Conservation (phyloP, 2,113 vertebrate genomes). For the Colius striatus region DNA sequence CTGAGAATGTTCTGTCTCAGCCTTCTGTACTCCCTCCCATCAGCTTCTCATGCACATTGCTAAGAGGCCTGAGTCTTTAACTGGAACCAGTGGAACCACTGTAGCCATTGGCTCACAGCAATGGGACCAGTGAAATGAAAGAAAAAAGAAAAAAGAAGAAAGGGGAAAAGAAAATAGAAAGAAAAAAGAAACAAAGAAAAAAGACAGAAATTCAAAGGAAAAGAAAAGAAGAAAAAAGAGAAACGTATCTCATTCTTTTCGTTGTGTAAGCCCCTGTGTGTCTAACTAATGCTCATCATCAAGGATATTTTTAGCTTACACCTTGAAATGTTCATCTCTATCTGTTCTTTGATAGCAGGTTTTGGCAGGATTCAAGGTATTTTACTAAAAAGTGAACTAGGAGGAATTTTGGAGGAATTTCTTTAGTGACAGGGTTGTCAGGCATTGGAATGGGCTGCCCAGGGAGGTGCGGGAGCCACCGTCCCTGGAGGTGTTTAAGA, state of each 20-base stretch:
- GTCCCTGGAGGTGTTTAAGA: too few relatives aligned
- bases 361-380: background rate
- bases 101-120: background rate
- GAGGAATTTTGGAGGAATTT: too few relatives aligned
- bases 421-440: too few relatives aligned
- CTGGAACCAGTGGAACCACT: background rate
- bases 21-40: background rate
- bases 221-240: background rate
- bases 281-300: conserved; percentile 15
- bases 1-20: background rate
- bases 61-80: background rate
- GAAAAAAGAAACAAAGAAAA: background rate
- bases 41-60: background rate
- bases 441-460: too few relatives aligned
- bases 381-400: background rate
- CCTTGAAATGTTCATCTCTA: background rate
- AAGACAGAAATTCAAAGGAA: background rate
- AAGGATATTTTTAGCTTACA: conserved; percentile 8
- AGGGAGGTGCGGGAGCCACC: too few relatives aligned
- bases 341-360: background rate
- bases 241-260: background rate
- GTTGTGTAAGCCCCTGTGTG: background rate
- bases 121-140: background rate
- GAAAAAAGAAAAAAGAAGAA: background rate
- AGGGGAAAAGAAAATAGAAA: background rate